Evolutionary conservation across 2,113 vertebrate species (phyloP), one percentile per base, ranked within the genome.

Genomic region (Rhabdornis inornatus): DNA sequence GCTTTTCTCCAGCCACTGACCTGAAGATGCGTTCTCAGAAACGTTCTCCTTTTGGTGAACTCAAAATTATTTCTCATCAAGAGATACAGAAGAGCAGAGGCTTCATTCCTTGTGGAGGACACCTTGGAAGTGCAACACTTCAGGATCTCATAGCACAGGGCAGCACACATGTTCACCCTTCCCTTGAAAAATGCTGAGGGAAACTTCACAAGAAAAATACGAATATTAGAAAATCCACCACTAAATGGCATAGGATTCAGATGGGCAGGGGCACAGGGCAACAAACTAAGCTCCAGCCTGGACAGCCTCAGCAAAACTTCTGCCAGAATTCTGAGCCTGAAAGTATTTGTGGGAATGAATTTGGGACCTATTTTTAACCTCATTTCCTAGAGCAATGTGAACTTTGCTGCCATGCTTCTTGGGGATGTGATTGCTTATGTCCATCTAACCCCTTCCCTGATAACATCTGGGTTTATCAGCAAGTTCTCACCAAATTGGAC

Each of bases 51-150:
- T 97, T 99, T 99, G 86, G 99, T 99, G 97, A 98, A 99, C 80
- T 99, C 99, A 69, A 99, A 99, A 97, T 99, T 99, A 95, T 99
- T 99, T 83, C 98, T 98, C 99, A 99, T 99, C 75, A 99, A 98
- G 83, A 99, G 98, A 94, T 99, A 99, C 37, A 99, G 98, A 92
- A 99, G 98, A n/a, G 99, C 99, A 0, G 99, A 99, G 4, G 99
- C 99, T 95, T 99, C 99, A 0, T 98, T 98, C 75, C 99, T 97
- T 1, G 99, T 99, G 20, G 98, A 98, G 15, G 97, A 98, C 95
- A 99, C 97, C 96, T 99, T 99, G 33, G 99, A 99, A 44, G 99
- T 99, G 69, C 99, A 99, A 92, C 99, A 99, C 93, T 99, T 99
- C 50, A 99, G 98, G 91, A 99, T 98, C 92, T 99, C 99, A 3